Evolutionary conservation across 2,888 invertebrate genomes (phyloP).

Genomic region (Ornithoptera priamus): DNA sequence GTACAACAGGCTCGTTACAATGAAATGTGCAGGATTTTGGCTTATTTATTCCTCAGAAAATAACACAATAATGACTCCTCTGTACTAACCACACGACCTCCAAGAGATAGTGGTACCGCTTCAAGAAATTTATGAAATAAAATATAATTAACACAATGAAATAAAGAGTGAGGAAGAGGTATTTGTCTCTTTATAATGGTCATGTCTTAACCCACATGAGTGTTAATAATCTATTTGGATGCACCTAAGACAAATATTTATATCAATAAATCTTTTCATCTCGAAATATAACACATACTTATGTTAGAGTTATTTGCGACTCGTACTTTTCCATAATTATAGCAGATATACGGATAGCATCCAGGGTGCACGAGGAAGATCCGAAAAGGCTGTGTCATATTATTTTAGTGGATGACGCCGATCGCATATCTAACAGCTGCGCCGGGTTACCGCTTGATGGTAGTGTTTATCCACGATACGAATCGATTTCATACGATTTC

Average conservation of each 20-base stretch:
- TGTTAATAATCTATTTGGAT: too few species aligned
- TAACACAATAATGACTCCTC: background rate
- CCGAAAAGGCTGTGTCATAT: slow-evolving; percentile 79
- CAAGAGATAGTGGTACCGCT: background rate
- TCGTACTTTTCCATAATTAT: slow-evolving; percentile 59
- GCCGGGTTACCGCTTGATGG: slow-evolving; percentile 63
- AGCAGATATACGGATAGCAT: slow-evolving; percentile 44
- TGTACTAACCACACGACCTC: background rate
- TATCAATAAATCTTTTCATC: background rate
- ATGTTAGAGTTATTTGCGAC: slow-evolving; percentile 44
- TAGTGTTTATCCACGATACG: slow-evolving; percentile 73
- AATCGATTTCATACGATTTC: slow-evolving; percentile 74
- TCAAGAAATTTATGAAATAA: background rate
- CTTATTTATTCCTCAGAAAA: background rate
- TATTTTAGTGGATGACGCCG: slow-evolving; percentile 78
- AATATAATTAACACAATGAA: background rate
- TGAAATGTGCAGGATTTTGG: too few species aligned
- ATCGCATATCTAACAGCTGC: slow-evolving; percentile 74
- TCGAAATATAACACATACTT: background rate
- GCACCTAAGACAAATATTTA: background rate
- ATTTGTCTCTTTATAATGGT: too few species aligned
- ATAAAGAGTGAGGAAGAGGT: background rate
- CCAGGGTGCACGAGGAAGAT: slow-evolving; percentile 58
- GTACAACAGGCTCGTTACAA: too few species aligned
- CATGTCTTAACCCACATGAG: too few species aligned